Base-by-base conservation (phyloP, 1,140 invertebrate species). In the Camponotus pennsylvanicus region DNA sequence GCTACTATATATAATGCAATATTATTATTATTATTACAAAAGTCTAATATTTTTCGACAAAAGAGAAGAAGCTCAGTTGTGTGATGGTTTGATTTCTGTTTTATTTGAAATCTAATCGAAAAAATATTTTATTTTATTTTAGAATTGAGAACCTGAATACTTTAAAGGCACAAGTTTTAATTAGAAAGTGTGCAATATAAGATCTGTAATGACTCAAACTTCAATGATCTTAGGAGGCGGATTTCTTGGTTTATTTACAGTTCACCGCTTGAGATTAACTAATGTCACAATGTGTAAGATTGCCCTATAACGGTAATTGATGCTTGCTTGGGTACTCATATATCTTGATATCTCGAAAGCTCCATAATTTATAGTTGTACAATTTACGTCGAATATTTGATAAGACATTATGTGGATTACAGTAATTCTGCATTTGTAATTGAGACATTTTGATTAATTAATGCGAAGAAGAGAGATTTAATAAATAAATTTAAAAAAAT, bases 291-390 rank as follows among this genome's bases (percentile, higher is more conserved):
- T n/a, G n/a, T 57, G 67, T 57, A 55, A 63, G 27, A 75, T 45
- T 37, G 55, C 69, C 3, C 18, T 61, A 3, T 18, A 37, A 15
- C 9, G 40, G 27, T 32, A n/a, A 80, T 42, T 32, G 55, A 34
- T 40, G 52, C 18, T 45, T 73, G 40, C 40, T 75, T n/a, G 40
- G 21, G 5, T 61, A 37, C 27, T 45, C 21, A 4, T 42, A 59
- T 11, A 73, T 82, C 11, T 11, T 13, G 55, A 82, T 82, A 82
- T 52, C 37, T 73, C 9, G 13, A 73, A 45, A 73, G 67, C 67
- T 71, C 8, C 32, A 5, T 70, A 55, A 55, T 37, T 37, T 61
- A 32, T 61, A 37, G 21, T 59, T 73, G 40, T 55, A 42, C 37
- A 40, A 61, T 59, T 82, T 49, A n/a, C 6, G 9, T 71, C 34